phyloP scores from a whole-genome alignment of 2,113 vertebrate species.

The Odontesthes bonariensis region DNA sequence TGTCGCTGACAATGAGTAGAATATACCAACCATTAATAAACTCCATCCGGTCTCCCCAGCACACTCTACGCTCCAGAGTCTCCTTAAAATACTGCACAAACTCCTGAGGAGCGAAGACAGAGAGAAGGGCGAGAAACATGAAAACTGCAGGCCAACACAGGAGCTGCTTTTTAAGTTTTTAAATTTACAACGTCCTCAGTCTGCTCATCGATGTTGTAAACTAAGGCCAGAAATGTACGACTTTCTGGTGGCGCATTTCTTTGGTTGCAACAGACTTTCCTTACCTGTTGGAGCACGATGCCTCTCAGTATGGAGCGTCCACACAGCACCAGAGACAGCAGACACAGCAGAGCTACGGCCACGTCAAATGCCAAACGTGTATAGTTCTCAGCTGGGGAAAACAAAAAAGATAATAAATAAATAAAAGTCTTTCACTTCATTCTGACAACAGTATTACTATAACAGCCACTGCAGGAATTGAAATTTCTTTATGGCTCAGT shows the following conservation, averaged over 20 bases:
- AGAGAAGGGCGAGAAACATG: neutral
- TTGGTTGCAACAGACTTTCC: neutral
- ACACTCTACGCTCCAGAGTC: constrained; percentile 78
- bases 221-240: too few species aligned
- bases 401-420: neutral
- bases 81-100: constrained; percentile 86
- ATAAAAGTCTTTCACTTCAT: neutral
- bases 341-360: constrained; percentile 85
- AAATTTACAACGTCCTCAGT: too few species aligned
- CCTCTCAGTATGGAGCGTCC: constrained; percentile 91
- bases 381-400: constrained; percentile 82
- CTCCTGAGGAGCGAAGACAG: constrained; percentile 80
- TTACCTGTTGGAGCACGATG: constrained; percentile 88
- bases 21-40: constrained; percentile 97
- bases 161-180: too few species aligned
- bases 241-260: too few species aligned
- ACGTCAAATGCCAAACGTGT: constrained; percentile 88
- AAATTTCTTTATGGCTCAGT: neutral
- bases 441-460: neutral
- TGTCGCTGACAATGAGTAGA: constrained; percentile 91
- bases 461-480: neutral
- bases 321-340: constrained; percentile 90
- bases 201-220: too few species aligned
- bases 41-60: constrained; percentile 87
- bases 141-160: too few species aligned